phyloP scores from a whole-genome alignment of 2,113 vertebrate species.

The Engystomops pustulosus region DNA sequence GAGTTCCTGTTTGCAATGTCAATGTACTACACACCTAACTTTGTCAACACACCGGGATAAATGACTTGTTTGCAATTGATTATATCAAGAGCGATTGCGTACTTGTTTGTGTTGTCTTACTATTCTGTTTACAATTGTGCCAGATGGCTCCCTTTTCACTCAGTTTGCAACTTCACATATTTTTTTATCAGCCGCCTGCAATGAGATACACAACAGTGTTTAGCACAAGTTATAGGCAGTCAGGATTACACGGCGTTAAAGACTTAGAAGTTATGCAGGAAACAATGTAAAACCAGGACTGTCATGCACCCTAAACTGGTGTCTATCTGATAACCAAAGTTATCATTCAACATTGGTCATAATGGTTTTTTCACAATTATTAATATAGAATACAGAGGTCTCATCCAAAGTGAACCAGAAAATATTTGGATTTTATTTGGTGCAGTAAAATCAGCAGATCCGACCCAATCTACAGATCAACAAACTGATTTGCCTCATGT shows the following conservation, averaged over 20 bases:
- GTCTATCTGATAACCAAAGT: not conserved
- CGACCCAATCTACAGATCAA: too few species aligned
- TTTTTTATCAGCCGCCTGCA: constrained; percentile 23
- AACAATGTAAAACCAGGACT: not conserved
- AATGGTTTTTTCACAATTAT: too few species aligned
- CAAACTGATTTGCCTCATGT: too few species aligned
- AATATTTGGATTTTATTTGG: too few species aligned
- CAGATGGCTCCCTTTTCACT: constrained; percentile 39
- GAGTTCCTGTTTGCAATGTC: not conserved
- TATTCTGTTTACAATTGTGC: constrained; percentile 30
- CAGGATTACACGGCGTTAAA: not conserved
- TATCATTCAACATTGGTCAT: too few species aligned
- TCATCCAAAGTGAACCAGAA: too few species aligned
- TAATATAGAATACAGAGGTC: too few species aligned
- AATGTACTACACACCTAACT: not conserved
- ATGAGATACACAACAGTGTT: constrained; percentile 1
- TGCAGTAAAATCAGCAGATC: too few species aligned
- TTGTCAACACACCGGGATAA: not conserved
- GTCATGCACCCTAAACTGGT: not conserved
- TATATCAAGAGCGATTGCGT: not conserved
- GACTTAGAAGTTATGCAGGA: not conserved
- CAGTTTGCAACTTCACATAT: constrained; percentile 38
- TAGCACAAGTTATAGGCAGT: not conserved
- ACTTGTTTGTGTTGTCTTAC: constrained; percentile 38
- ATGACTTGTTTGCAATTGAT: not conserved